These are phyloP conservation scores for Equus przewalskii DNA, from an alignment of 2,113 vertebrate species.

Conservation along the genomic window DNA sequence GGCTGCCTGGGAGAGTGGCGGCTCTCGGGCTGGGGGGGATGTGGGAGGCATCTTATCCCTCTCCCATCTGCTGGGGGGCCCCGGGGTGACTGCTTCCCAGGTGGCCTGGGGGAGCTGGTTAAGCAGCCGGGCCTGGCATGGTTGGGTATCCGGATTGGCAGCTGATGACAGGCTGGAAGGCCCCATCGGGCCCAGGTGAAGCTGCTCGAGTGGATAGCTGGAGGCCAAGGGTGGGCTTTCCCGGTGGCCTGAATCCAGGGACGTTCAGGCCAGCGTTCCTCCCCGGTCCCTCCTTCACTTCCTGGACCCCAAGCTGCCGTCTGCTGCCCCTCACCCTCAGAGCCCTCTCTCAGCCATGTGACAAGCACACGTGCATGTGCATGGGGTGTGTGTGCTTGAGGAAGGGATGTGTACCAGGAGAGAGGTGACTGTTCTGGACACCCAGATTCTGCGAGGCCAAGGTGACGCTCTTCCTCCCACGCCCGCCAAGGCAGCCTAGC, in stretches of 20 bases:
- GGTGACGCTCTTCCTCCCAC: not conserved
- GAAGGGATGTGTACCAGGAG: not conserved
- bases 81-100: not conserved
- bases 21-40: not conserved
- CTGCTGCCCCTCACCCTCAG: conserved; percentile 61
- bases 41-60: not conserved
- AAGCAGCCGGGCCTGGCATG: not conserved
- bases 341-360: not conserved
- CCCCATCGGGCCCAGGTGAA: conserved; percentile 12
- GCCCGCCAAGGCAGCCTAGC: not conserved
- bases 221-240: conserved; percentile 58
- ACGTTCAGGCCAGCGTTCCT: not conserved
- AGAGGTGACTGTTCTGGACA: not conserved
- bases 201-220: not conserved
- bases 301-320: conserved; percentile 34
- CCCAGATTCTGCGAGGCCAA: not conserved
- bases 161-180: conserved; percentile 53
- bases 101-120: not conserved
- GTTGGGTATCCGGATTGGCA: not conserved
- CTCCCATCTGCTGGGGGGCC: not conserved
- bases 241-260: conserved; percentile 35
- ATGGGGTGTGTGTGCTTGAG: not conserved
- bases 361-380: too few relatives aligned
- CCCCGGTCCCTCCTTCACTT: not conserved
- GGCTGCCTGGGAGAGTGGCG: not conserved